phyloP scores from a whole-genome alignment of 2,113 vertebrate genomes.

The Antigone vipio region DNA sequence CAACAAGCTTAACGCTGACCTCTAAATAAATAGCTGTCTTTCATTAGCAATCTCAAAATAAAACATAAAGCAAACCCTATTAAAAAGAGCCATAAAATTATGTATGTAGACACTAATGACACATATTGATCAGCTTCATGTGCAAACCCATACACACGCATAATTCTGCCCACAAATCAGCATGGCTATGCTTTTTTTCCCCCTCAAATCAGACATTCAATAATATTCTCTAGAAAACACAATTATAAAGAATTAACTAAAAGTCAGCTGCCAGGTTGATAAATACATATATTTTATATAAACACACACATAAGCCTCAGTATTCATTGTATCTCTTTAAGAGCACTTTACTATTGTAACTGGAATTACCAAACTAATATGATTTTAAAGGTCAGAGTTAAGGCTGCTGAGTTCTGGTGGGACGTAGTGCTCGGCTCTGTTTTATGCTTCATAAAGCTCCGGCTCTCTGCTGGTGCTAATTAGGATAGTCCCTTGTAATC shows the following conservation, averaged over 20 bases:
- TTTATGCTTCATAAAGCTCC: not conserved
- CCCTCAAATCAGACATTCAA: not conserved
- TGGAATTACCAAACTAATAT: not conserved
- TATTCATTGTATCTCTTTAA: not conserved
- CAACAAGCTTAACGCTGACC: slow-evolving; percentile 53
- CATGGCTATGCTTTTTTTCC: not conserved
- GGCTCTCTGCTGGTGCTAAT: not conserved
- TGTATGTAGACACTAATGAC: slow-evolving; percentile 58
- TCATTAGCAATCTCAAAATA: slow-evolving; percentile 59
- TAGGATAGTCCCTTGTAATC: slow-evolving; percentile 34
- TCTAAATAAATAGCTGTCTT: slow-evolving; percentile 61
- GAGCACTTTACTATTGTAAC: not conserved
- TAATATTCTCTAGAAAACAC: slow-evolving; percentile 11
- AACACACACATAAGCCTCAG: not conserved
- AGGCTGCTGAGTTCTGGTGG: slow-evolving; percentile 13
- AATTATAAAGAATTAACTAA: slow-evolving; percentile 19
- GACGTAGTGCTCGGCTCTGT: not conserved
- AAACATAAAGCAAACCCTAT: slow-evolving; percentile 55
- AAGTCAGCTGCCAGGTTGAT: not conserved
- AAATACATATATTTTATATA: not conserved
- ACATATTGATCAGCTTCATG: slow-evolving; percentile 47
- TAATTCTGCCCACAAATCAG: slow-evolving; percentile 48
- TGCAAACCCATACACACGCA: not conserved
- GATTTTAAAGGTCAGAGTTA: not conserved
- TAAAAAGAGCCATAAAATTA: slow-evolving; percentile 58